Conservation (phyloP, 2,888 invertebrate species). For the Dione vanillae region DNA sequence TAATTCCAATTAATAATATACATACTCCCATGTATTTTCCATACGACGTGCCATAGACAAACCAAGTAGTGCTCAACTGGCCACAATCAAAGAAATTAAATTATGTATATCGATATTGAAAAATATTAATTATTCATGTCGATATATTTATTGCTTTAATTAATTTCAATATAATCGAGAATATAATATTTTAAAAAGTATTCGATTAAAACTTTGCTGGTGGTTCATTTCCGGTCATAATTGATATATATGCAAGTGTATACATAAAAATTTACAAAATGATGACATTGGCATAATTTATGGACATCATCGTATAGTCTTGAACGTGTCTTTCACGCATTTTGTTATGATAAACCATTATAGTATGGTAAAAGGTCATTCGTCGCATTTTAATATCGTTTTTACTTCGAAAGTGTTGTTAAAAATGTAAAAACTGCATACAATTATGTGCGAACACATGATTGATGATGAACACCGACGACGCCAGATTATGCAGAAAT, state of each 20-base stretch:
- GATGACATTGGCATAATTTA: conserved; percentile 8
- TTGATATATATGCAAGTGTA: background rate
- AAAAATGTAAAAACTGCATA: conserved; percentile 24
- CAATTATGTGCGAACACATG: conserved; percentile 16
- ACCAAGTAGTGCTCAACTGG: too few species aligned
- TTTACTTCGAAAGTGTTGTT: conserved; percentile 24
- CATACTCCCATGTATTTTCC: too few species aligned
- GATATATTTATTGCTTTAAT: too few species aligned
- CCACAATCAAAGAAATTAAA: too few species aligned
- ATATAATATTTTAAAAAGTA: background rate
- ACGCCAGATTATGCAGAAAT: conserved; percentile 23
- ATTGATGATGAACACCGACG: conserved; percentile 31
- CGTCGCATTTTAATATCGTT: conserved; percentile 21
- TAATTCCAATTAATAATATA: too few species aligned
- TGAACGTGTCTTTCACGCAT: conserved; percentile 19
- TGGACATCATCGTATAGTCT: background rate
- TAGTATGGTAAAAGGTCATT: conserved; percentile 18
- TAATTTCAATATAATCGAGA: too few species aligned
- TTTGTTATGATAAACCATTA: conserved; percentile 15
- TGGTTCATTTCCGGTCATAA: background rate
- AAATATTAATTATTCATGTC: too few species aligned
- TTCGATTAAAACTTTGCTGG: background rate
- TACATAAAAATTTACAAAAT: conserved; percentile 4
- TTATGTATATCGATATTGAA: too few species aligned
- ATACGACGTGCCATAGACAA: too few species aligned